Evolutionary conservation across 2,888 invertebrate genomes (phyloP).

Genomic region (Drosophila robusta): DNA sequence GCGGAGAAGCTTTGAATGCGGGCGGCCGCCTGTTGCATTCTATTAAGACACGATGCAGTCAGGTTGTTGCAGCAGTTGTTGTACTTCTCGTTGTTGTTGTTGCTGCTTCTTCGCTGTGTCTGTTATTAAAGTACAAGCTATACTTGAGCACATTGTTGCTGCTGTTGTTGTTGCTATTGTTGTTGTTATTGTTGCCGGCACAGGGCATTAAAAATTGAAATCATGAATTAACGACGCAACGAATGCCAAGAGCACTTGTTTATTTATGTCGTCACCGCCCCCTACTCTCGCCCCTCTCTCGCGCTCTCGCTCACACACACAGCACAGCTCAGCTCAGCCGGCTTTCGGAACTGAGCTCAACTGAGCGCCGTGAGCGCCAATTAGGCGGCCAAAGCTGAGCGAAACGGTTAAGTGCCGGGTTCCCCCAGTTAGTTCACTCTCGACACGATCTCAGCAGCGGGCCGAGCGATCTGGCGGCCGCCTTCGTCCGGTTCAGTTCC

Average conservation of each 20-base stretch:
- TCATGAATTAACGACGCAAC: constrained; percentile 78
- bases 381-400: constrained; percentile 39
- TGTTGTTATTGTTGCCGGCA: constrained; percentile 50
- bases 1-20: constrained; percentile 54
- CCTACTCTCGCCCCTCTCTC: constrained; percentile 8
- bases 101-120: constrained; percentile 38
- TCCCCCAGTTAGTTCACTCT: constrained; percentile 14
- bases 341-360: constrained; percentile 61
- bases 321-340: constrained; percentile 55
- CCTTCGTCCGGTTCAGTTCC: constrained; percentile 28
- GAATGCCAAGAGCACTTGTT: constrained; percentile 81
- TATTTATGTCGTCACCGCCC: constrained; percentile 66
- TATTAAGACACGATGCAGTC: constrained; percentile 69
- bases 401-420: constrained; percentile 66
- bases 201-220: constrained; percentile 80
- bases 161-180: constrained; percentile 22
- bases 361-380: constrained; percentile 39
- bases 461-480: constrained; percentile 29
- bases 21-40: constrained; percentile 67
- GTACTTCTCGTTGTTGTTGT: constrained; percentile 28
- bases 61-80: constrained; percentile 38
- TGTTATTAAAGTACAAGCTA: constrained; percentile 73
- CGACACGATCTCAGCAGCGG: constrained; percentile 13
- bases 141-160: constrained; percentile 62
- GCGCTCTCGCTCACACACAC: background rate